phyloP scores from a whole-genome alignment of 2,113 vertebrate species.

The Sprattus sprattus region DNA sequence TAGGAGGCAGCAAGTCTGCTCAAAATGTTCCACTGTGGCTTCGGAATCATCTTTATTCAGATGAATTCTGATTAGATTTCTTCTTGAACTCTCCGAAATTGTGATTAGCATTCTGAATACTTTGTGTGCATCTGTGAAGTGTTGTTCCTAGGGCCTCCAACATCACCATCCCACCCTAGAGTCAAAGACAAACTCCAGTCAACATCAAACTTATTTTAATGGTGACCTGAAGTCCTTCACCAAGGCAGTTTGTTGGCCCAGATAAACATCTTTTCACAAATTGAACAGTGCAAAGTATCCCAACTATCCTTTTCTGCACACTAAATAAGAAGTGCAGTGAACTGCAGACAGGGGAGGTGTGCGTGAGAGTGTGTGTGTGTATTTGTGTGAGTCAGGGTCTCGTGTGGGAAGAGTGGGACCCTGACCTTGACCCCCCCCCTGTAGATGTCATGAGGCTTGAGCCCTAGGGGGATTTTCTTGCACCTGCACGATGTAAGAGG shows the following conservation, averaged over 20 bases:
- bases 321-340: not conserved
- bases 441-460: constrained; percentile 39
- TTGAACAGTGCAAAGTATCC: not conserved
- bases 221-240: not conserved
- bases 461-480: constrained; percentile 39
- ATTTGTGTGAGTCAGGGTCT: constrained; percentile 25
- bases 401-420: not conserved
- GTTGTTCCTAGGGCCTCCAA: not conserved
- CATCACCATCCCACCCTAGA: not conserved
- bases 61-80: not conserved
- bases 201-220: not conserved
- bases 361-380: not conserved
- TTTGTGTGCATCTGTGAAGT: not conserved
- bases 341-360: not conserved
- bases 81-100: not conserved
- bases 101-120: not conserved
- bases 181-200: not conserved
- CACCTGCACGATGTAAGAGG: constrained; percentile 54
- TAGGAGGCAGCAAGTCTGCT: no score
- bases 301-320: not conserved
- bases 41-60: not conserved
- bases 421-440: constrained; percentile 3
- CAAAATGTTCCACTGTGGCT: not conserved
- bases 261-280: not conserved
- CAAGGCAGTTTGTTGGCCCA: not conserved